Conservation (phyloP, 1,140 invertebrate species). For the Papilio polytes region DNA sequence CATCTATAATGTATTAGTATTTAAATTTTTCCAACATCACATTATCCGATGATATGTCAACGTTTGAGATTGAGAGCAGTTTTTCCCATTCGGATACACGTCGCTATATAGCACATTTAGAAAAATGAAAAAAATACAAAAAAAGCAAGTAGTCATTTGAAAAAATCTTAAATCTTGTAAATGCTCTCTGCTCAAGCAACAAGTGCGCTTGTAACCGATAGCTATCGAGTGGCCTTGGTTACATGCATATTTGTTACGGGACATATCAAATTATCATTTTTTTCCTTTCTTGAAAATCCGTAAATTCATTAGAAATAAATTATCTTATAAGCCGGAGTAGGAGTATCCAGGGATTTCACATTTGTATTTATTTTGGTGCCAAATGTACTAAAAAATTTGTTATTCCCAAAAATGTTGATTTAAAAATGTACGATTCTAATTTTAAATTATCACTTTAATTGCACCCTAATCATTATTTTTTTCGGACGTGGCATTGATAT, state of each 20-base stretch:
- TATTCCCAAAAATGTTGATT: conserved; percentile 35
- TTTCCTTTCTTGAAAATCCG: conserved; percentile 64
- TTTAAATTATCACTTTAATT: neutral
- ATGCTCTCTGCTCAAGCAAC: conserved; percentile 69
- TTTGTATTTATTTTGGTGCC: conserved; percentile 58
- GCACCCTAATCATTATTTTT: neutral
- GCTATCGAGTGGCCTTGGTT: conserved; percentile 72
- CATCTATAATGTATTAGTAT: conserved; percentile 60
- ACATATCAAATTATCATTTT: conserved; percentile 63
- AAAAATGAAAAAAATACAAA: conserved; percentile 55
- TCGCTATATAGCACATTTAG: conserved; percentile 73
- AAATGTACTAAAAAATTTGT: conserved; percentile 39
- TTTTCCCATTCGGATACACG: conserved; percentile 61
- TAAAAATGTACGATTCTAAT: neutral
- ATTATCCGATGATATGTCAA: conserved; percentile 58
- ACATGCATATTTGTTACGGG: conserved; percentile 79
- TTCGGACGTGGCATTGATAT: conserved; percentile 27
- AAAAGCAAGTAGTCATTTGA: conserved; percentile 66
- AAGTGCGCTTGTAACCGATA: conserved; percentile 80
- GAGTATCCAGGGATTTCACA: conserved; percentile 72
- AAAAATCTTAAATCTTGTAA: conserved; percentile 55
- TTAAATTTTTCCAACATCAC: conserved; percentile 60
- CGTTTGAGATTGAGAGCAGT: conserved; percentile 65
- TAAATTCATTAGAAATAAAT: conserved; percentile 71
- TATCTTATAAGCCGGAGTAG: conserved; percentile 74